Conservation (phyloP, 1,140 invertebrate genomes). For the Notospermus geniculatus region DNA sequence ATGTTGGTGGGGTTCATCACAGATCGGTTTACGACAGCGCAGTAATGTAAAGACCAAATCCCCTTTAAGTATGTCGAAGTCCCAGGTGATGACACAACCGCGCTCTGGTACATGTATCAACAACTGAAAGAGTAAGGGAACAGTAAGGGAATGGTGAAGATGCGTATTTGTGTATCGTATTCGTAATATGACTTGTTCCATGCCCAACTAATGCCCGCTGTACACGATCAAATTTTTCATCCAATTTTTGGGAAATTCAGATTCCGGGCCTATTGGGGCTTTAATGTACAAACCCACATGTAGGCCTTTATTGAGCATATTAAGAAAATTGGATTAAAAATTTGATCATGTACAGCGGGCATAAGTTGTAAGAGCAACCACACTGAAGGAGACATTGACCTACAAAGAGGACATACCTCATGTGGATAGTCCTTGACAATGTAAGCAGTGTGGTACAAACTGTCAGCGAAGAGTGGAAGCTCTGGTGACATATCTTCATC, state of each 20-base stretch:
- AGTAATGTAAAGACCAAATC: slow-evolving; percentile 86
- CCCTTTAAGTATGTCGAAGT: slow-evolving; percentile 91
- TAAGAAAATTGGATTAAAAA: no score
- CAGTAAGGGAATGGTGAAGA: background rate
- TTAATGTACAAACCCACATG: no score
- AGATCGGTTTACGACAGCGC: slow-evolving; percentile 61
- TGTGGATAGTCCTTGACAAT: slow-evolving; percentile 72
- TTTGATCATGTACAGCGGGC: no score
- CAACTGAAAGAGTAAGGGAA: slow-evolving; percentile 40
- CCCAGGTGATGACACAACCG: slow-evolving; percentile 91
- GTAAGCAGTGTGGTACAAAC: slow-evolving; percentile 70
- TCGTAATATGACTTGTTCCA: no score
- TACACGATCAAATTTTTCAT: no score
- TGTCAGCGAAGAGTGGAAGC: slow-evolving; percentile 65
- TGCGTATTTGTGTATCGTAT: no score
- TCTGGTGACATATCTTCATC: slow-evolving; percentile 60
- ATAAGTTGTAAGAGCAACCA: no score
- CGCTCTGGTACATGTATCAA: slow-evolving; percentile 78
- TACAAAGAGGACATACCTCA: slow-evolving; percentile 62
- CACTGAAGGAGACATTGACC: no score
- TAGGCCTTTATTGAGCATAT: no score
- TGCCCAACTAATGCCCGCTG: no score
- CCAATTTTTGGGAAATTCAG: no score
- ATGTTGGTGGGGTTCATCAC: slow-evolving; percentile 42
- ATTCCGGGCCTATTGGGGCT: no score